Conservation (phyloP, 2,797 vertebrate species). For the Lagocephalus sceleratus region DNA sequence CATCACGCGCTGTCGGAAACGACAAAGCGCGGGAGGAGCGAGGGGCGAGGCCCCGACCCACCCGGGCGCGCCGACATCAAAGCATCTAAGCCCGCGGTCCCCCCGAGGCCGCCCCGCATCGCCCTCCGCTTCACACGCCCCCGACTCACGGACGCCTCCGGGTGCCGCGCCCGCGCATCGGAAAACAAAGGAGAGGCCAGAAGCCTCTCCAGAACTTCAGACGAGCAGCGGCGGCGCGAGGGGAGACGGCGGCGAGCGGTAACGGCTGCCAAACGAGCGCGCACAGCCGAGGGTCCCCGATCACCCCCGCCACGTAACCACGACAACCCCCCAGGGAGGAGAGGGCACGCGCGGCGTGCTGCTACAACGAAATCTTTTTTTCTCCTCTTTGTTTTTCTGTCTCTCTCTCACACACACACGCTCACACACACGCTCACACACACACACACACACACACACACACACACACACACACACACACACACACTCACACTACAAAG, state of each 20-base stretch:
- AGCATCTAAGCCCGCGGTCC: constrained; percentile 18
- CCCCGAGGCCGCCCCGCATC: constrained; percentile 19
- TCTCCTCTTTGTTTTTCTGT: constrained; percentile 4
- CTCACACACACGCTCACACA: constrained; percentile 1
- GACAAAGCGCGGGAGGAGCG: not conserved
- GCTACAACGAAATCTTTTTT: constrained; percentile 6
- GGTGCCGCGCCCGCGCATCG: constrained; percentile 6
- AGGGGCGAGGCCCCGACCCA: not conserved
- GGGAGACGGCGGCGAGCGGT: constrained; percentile 13
- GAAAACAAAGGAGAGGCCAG: constrained; percentile 24
- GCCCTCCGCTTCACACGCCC: constrained; percentile 23
- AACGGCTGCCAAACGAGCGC: constrained; percentile 36
- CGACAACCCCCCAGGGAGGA: constrained; percentile 17
- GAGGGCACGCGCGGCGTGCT: constrained; percentile 6
- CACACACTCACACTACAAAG: too few species aligned
- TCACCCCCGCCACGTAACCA: constrained; percentile 23
- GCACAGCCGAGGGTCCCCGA: constrained; percentile 26
- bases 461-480: too few species aligned
- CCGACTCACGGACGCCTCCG: constrained; percentile 9
- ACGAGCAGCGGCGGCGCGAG: constrained; percentile 25
- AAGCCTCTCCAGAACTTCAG: constrained; percentile 37
- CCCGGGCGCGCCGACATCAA: constrained; percentile 17
- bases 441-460: too few species aligned
- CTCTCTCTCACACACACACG: too few species aligned
- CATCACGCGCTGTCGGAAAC: not conserved